Conservation (phyloP, 2,797 vertebrate genomes). For the Leptoclinus maculatus region DNA sequence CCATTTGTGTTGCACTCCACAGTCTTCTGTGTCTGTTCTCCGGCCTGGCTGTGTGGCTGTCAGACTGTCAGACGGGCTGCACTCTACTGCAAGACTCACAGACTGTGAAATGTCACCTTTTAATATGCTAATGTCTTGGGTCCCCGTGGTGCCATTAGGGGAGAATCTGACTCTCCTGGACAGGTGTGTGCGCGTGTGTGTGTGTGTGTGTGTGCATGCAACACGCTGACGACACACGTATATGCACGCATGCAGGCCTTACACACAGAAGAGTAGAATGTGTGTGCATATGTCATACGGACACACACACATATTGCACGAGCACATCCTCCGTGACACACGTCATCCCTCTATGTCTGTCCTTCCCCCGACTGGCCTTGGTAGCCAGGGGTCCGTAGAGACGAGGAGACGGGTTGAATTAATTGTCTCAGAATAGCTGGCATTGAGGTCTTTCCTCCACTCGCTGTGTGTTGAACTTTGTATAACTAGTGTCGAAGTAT, state of each 20-base stretch:
- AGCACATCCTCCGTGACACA: constrained; percentile 36
- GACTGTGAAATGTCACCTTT: constrained; percentile 85
- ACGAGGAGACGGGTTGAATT: constrained; percentile 60
- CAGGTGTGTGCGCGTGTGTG: constrained; percentile 61
- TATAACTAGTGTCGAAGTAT: constrained; percentile 57
- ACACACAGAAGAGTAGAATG: constrained; percentile 1
- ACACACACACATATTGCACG: background rate
- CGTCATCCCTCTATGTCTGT: constrained; percentile 47
- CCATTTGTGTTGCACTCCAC: constrained; percentile 17
- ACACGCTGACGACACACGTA: constrained; percentile 19
- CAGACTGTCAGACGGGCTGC: constrained; percentile 67
- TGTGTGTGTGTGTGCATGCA: background rate
- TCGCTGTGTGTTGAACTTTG: constrained; percentile 55
- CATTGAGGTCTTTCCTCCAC: constrained; percentile 32
- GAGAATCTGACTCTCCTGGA: constrained; percentile 66
- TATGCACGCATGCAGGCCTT: background rate
- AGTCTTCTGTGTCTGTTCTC: constrained; percentile 45
- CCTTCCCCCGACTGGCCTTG: constrained; percentile 53
- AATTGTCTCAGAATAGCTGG: constrained; percentile 58
- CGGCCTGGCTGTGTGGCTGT: constrained; percentile 51
- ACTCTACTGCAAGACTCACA: constrained; percentile 50
- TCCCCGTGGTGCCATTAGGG: constrained; percentile 77
- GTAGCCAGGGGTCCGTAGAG: constrained; percentile 53
- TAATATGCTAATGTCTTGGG: constrained; percentile 83
- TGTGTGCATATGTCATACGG: constrained; percentile 16